Evolutionary conservation across 2,797 vertebrate genomes (phyloP).

Genomic region (Serranus cabrilla): DNA sequence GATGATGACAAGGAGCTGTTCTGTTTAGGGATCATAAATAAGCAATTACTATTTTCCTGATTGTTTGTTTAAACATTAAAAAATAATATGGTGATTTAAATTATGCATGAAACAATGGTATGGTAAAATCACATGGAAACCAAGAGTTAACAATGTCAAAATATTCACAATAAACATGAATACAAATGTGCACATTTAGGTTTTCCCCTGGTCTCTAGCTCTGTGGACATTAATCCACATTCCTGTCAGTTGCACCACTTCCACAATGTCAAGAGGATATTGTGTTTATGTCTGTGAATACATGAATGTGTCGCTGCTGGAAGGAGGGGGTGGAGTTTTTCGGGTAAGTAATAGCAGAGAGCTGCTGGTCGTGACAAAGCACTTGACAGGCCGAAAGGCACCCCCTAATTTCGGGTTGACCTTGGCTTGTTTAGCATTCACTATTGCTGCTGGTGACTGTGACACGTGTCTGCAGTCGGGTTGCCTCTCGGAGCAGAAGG

Average conservation of each 20-base stretch:
- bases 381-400: conserved; percentile 69
- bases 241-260: conserved; percentile 42
- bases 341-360: conserved; percentile 50
- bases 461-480: conserved; percentile 74
- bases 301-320: neutral
- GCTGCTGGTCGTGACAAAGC: conserved; percentile 75
- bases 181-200: conserved; percentile 5
- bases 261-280: conserved; percentile 49
- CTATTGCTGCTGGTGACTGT: conserved; percentile 58
- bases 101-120: conserved; percentile 1
- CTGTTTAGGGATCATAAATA: neutral
- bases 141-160: neutral
- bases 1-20: neutral
- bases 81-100: conserved; percentile 1
- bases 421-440: conserved; percentile 73
- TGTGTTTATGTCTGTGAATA: conserved; percentile 50
- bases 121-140: neutral
- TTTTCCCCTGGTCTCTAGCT: conserved; percentile 1
- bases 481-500: conserved; percentile 31
- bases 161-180: neutral
- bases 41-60: neutral
- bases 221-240: neutral
- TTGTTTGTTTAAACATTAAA: conserved; percentile 20
- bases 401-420: conserved; percentile 73
- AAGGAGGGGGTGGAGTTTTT: conserved; percentile 33